Percentiles rank a stretch among this genome's conserved stretches.
Conservation (phyloP, 1,140 invertebrate genomes). For the Cydia amplana region DNA sequence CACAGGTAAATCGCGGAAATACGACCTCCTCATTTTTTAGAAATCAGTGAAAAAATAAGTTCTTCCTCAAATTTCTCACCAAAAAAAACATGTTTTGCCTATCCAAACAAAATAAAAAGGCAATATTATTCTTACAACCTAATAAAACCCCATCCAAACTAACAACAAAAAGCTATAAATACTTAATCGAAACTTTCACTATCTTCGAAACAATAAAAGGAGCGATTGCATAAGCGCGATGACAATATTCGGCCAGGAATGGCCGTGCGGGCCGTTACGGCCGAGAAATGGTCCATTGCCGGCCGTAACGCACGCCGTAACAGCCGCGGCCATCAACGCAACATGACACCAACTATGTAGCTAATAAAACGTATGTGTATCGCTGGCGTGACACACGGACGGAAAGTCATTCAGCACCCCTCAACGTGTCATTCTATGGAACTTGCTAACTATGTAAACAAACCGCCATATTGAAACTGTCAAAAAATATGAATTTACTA, state of each 20-base stretch:
- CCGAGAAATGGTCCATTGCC: conserved; percentile 11
- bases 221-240: background rate
- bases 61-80: background rate
- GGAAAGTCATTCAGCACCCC: too few species aligned
- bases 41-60: too few species aligned
- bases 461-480: too few species aligned
- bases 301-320: conserved; percentile 17
- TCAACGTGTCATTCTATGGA: too few species aligned
- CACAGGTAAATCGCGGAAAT: too few species aligned
- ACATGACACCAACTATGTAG: conserved; percentile 12
- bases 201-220: conserved; percentile 7
- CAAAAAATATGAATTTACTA: too few species aligned
- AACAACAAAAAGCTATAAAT: conserved; percentile 2
- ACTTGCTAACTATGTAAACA: too few species aligned
- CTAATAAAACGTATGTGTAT: conserved; percentile 13
- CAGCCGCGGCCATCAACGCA: background rate
- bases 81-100: background rate
- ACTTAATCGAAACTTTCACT: conserved; percentile 8
- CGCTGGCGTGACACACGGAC: background rate
- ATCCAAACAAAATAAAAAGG: background rate
- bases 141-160: background rate
- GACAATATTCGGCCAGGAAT: background rate
- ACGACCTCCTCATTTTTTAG: too few species aligned
- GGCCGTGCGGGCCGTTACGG: background rate
- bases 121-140: background rate